Base-by-base conservation (phyloP, 2,888 invertebrate species). In the Amphipyra tragopoginis region DNA sequence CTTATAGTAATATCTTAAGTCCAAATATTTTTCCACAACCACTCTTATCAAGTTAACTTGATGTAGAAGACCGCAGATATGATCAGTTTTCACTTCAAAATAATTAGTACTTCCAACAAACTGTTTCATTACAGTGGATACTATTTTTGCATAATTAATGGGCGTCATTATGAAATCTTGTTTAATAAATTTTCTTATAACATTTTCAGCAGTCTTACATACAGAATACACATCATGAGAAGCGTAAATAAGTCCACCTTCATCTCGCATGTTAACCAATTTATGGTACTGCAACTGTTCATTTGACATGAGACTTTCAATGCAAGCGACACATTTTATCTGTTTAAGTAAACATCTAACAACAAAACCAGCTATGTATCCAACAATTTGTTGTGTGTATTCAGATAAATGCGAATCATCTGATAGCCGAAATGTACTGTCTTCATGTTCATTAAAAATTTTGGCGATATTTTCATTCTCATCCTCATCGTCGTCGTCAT, bases 21-120 rank as follows among this genome's bases (percentile, higher is more conserved):
- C 39, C 29, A 63, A 56, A 60, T 70, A 66, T 40, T 70, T 70
- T 60, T 70, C 70, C 5, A 47, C 65, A 15, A 66, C 59, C 57
- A 44, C n/a, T n/a, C n/a, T n/a, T n/a, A n/a, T n/a, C n/a, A n/a
- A n/a, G n/a, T 66, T 63, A 2, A 62, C 59, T 62, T 65, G 62
- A 45, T 70, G 62, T 34, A 64, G 40, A 56, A 14, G 48, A 58
- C 58, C 55, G 47, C 29, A 5, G 3, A 29, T 29, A 29, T 29
- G 29, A 29, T 29, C 29, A 5, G 29, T 29, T 29, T 29, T 29
- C 5, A 29, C 29, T 29, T 29, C 29, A 29, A 29, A 29, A 29
- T 59, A 56, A 57, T 38, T 60, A 42, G 33, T 49, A 34, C 34
- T 43, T 21, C 34, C 43, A 34, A 43, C 21, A 52, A 52, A 52